These are phyloP conservation scores for Syngnathus typhle DNA, from an alignment of 2,113 vertebrate genomes.

Conservation along the genomic window DNA sequence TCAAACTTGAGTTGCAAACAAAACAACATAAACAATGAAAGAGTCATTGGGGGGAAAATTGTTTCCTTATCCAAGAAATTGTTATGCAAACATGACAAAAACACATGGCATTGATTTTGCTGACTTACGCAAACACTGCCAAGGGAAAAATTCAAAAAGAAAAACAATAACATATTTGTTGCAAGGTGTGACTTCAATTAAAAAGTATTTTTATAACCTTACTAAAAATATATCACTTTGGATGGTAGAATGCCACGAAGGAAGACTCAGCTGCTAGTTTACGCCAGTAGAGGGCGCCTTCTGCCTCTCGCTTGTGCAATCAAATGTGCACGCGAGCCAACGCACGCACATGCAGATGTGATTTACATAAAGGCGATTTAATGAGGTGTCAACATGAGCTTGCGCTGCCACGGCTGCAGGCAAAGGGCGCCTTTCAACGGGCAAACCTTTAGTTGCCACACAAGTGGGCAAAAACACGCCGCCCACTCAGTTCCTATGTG, in stretches of 20 bases:
- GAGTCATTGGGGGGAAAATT: too few species aligned
- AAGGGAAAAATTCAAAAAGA: background rate
- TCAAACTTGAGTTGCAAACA: background rate
- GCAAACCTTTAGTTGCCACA: background rate
- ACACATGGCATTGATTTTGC: background rate
- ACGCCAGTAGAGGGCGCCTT: background rate
- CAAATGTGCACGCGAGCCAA: background rate
- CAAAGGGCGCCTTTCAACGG: background rate
- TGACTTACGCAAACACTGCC: background rate
- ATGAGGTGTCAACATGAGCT: constrained; percentile 9
- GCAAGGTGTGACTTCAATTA: background rate
- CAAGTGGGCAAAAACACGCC: background rate
- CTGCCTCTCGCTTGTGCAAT: background rate
- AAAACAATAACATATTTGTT: background rate
- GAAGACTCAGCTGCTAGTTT: background rate
- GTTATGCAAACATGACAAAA: too few species aligned
- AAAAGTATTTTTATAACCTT: too few species aligned
- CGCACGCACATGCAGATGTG: constrained; percentile 23
- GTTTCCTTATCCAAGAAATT: background rate
- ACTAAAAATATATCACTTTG: too few species aligned
- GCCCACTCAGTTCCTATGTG: too few species aligned
- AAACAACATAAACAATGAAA: background rate
- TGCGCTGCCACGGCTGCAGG: background rate
- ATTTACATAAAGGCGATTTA: constrained; percentile 6
- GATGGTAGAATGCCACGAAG: too few species aligned